Conservation (phyloP, 2,113 vertebrate species). For the Mormyrus lacerda region DNA sequence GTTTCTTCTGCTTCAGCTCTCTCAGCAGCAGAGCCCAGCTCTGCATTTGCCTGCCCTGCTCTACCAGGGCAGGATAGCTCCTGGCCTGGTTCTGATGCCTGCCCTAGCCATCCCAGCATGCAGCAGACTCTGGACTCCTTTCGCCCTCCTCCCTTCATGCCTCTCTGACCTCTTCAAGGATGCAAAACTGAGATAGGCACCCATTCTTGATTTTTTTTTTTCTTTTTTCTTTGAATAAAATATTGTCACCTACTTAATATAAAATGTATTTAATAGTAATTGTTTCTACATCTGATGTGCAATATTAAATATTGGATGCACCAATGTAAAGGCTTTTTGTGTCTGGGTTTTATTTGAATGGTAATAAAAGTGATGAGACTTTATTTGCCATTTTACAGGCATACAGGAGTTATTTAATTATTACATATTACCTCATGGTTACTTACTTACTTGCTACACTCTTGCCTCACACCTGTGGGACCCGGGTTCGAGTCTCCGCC, state of each 20-base stretch:
- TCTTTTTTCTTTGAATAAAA: neutral
- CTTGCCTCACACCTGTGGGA: too few relatives aligned
- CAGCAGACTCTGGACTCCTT: constrained; percentile 74
- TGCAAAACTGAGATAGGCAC: neutral
- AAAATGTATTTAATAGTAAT: neutral
- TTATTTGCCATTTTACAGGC: neutral
- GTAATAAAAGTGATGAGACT: neutral
- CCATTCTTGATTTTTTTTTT: neutral
- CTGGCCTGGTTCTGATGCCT: constrained; percentile 64
- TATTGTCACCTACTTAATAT: neutral
- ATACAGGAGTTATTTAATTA: neutral
- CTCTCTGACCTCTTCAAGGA: constrained; percentile 53
- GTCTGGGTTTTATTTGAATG: neutral
- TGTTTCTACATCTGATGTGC: neutral
- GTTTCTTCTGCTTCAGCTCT: constrained; percentile 69
- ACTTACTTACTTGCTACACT: too few relatives aligned
- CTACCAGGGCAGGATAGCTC: constrained; percentile 70
- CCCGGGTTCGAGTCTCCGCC: too few relatives aligned
- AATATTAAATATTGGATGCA: neutral
- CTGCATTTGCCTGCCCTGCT: constrained; percentile 71
- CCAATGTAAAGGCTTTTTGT: neutral
- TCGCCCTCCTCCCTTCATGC: constrained; percentile 74
- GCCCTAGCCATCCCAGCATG: constrained; percentile 68
- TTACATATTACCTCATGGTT: neutral
- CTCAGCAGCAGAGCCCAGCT: constrained; percentile 65